Evolutionary conservation across 2,113 vertebrate genomes (phyloP).

Genomic region (Lutjanus erythropterus): DNA sequence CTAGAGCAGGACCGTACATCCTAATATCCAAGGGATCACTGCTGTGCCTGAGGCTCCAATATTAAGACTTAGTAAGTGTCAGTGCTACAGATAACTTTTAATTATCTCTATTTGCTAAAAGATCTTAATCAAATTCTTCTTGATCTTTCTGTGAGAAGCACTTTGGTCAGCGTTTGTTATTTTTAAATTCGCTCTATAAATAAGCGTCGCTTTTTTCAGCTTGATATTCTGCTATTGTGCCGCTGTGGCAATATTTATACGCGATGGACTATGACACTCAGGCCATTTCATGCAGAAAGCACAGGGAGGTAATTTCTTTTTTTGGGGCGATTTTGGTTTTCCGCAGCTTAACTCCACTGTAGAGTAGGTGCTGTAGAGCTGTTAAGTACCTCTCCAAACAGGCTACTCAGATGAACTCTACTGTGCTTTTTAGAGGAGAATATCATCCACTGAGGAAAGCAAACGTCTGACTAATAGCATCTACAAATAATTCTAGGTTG

Average conservation of each 20-base stretch:
- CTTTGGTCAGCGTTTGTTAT: too few relatives aligned
- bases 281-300: slow-evolving; percentile 15
- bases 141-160: too few relatives aligned
- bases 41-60: background rate
- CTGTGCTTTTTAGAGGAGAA: slow-evolving; percentile 37
- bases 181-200: too few relatives aligned
- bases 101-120: background rate
- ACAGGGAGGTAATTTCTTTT: slow-evolving; percentile 24
- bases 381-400: slow-evolving; percentile 49
- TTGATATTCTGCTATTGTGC: background rate
- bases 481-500: slow-evolving; percentile 10
- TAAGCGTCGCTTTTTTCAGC: background rate
- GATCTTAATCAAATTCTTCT: background rate
- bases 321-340: slow-evolving; percentile 43
- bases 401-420: slow-evolving; percentile 36
- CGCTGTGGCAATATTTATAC: slow-evolving; percentile 14
- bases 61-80: background rate
- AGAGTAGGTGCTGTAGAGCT: slow-evolving; percentile 43
- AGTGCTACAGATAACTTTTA: background rate
- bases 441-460: slow-evolving; percentile 20
- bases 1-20: background rate
- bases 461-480: slow-evolving; percentile 18
- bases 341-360: slow-evolving; percentile 38
- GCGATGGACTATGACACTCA: slow-evolving; percentile 11
- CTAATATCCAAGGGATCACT: background rate